These are phyloP conservation scores for Agrotis exclamationis DNA, from an alignment of 2,888 invertebrate genomes.

Conservation along the genomic window DNA sequence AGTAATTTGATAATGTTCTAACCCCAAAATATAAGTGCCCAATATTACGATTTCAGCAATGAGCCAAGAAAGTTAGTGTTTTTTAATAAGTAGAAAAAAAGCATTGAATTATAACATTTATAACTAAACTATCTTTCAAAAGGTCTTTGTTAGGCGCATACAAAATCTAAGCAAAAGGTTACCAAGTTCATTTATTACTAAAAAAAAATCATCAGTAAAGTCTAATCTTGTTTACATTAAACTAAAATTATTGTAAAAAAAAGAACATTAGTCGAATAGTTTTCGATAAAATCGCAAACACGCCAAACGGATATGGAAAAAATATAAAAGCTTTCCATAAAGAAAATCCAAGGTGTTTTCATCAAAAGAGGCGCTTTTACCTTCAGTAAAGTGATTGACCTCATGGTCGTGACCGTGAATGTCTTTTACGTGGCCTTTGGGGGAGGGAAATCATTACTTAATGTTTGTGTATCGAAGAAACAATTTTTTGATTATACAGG, in stretches of 20 bases:
- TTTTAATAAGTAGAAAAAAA: too few relatives aligned
- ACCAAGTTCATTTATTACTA: neutral
- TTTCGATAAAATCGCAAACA: slow-evolving; percentile 28
- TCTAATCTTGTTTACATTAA: neutral
- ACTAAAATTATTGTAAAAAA: neutral
- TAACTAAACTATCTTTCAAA: neutral
- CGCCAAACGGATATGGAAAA: slow-evolving; percentile 41
- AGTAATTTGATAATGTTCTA: too few relatives aligned
- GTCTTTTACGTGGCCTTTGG: slow-evolving; percentile 35
- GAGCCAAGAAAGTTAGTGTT: too few relatives aligned
- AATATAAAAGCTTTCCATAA: slow-evolving; percentile 25
- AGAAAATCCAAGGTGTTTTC: slow-evolving; percentile 39
- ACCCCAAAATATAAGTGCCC: too few relatives aligned
- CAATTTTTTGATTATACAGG: slow-evolving; percentile 28
- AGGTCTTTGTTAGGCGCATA: too few relatives aligned
- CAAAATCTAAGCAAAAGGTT: neutral
- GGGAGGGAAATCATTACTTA: slow-evolving; percentile 51
- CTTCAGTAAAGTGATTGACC: slow-evolving; percentile 49
- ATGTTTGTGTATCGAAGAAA: slow-evolving; percentile 21
- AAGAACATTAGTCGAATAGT: neutral
- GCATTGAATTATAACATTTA: too few relatives aligned
- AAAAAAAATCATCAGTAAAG: too few relatives aligned
- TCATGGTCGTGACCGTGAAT: slow-evolving; percentile 44
- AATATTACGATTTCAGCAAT: too few relatives aligned
- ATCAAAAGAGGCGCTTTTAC: slow-evolving; percentile 27